Evolutionary conservation across 2,113 vertebrate genomes (phyloP), one percentile per base, ranked within the genome.

Genomic region (Pyrgilauda ruficollis): DNA sequence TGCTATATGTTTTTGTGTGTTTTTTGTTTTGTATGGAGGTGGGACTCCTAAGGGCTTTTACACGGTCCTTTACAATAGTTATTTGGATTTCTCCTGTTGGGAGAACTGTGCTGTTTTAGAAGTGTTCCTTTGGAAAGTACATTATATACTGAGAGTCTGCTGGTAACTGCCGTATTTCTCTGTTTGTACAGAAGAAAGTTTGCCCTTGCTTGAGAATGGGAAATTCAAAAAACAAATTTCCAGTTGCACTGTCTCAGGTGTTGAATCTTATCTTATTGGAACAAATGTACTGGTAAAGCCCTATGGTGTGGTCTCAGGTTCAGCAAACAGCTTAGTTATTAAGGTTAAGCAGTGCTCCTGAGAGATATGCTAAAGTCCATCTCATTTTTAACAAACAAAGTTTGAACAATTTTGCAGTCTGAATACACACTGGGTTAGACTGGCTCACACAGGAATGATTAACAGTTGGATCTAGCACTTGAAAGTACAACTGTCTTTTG

Each of bases 221-320:
- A 96, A 96, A 96, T 96, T 96, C 10, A 55, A 59, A 94, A 95
- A 94, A 77, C 76, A 87, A 92, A 96, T 93, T 91, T 88, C 69
- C 43, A 39, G 55, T 93, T 94, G 44, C 52, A 30, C 39, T 61
- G 61, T 73, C 73, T 67, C 93, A 94, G 82, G 90, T 97, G 89
- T 96, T 97, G 90, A 62, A 72, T 95, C 90, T 95, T 95, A 96
- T 95, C 96, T 96, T 89, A 68, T 78, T 96, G 83, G 68, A 97
- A 97, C 77, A 97, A 96, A 86, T 64, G 84, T 19, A 68, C 62
- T 76, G 41, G 90, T 94, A 87, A 94, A 84, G 80, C 88, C 73
- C 82, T 64, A 59, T 88, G 59, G 41, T 79, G 73, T 89, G 91
- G 68, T 87, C 90, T 89, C 33, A 74, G 46, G 74, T 94, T 95